Evolutionary conservation across 2,113 vertebrate genomes (phyloP).

Genomic region (Benitochromis conjunctus): DNA sequence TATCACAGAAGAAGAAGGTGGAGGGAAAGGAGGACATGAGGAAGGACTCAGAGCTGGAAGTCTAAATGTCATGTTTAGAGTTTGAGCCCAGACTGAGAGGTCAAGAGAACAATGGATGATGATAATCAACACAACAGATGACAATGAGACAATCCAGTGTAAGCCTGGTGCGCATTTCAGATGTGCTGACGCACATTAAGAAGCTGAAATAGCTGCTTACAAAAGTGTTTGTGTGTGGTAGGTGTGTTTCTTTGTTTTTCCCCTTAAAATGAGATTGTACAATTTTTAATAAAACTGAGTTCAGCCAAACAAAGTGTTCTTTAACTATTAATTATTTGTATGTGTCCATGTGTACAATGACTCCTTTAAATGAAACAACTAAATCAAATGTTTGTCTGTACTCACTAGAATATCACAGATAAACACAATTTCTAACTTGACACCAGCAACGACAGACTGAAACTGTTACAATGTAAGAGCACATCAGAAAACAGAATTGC

Average conservation of each 20-base stretch:
- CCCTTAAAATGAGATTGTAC: rapidly evolving
- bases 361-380: background rate
- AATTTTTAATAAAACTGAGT: background rate
- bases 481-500: no score
- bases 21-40: background rate
- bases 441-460: no score
- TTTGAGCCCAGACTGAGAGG: slow-evolving; percentile 29
- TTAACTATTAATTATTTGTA: background rate
- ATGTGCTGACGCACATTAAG: background rate
- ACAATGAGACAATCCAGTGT: slow-evolving; percentile 27
- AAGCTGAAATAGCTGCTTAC: background rate
- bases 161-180: background rate
- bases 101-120: slow-evolving; percentile 20
- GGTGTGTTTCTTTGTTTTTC: background rate
- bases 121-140: slow-evolving; percentile 6
- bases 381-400: background rate
- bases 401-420: background rate
- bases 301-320: background rate
- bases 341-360: background rate
- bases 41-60: background rate
- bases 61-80: background rate
- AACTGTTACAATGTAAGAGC: no score
- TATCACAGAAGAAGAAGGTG: slow-evolving; percentile 16
- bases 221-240: background rate
- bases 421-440: background rate